Percentiles rank a stretch among this genome's conserved stretches.
These are phyloP conservation scores for Hylaeus anthracinus DNA, from an alignment of 1,140 invertebrate species.

Conservation along the genomic window DNA sequence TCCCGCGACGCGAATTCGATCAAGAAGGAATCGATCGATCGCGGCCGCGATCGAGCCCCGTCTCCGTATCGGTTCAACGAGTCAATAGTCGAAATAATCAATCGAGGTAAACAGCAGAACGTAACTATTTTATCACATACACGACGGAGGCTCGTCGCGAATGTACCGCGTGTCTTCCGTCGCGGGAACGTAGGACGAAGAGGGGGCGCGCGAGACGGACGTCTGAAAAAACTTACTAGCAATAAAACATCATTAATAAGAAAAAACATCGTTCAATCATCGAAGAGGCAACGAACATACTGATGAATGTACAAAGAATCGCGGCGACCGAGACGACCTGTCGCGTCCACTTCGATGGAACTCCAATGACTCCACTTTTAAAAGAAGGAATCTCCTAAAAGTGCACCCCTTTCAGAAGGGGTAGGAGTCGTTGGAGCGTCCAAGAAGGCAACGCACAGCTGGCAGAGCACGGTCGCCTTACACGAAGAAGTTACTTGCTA, in stretches of 20 bases:
- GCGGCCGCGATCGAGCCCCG: conserved; percentile 24
- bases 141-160: conserved; percentile 39
- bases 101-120: conserved; percentile 53
- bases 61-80: conserved; percentile 37
- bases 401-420: too few relatives aligned
- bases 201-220: background rate
- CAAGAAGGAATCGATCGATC: conserved; percentile 2
- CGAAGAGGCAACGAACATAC: conserved; percentile 43
- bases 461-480: conserved; percentile 6
- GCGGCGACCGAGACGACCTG: background rate
- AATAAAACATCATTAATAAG: conserved; percentile 62
- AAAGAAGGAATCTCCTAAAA: background rate
- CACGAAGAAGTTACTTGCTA: conserved; percentile 72
- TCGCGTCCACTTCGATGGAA: background rate
- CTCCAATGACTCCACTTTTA: background rate
- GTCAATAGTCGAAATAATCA: conserved; percentile 53
- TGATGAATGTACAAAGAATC: conserved; percentile 61
- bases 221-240: conserved; percentile 48
- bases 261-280: conserved; percentile 55
- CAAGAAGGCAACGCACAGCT: background rate
- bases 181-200: background rate
- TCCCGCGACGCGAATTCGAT: background rate
- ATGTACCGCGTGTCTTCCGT: background rate
- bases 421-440: background rate
- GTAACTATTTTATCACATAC: conserved; percentile 46